A percentile compares a stretch with the other conserved stretches of the same genome.
Conservation (phyloP, 2,113 vertebrate species). For the Pseudolaguvia tuberculata region DNA sequence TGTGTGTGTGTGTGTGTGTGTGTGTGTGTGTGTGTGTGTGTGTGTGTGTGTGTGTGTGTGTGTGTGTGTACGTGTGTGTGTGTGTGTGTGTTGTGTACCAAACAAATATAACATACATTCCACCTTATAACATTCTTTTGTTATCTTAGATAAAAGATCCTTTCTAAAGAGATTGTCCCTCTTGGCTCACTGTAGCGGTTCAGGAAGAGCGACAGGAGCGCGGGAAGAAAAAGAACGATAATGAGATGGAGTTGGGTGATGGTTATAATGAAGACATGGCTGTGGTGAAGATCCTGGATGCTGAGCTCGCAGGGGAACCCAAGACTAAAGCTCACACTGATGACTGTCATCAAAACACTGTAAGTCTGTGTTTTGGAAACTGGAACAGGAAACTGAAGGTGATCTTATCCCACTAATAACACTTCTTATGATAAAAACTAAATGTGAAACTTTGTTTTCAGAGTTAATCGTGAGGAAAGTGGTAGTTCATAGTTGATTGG, state of each 20-base stretch:
- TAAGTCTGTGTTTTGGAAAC: constrained; percentile 61
- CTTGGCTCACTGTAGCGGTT: constrained; percentile 70
- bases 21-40: no score
- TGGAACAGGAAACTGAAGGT: neutral
- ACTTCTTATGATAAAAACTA: neutral
- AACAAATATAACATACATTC: neutral
- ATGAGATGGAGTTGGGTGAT: constrained; percentile 76
- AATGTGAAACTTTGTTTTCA: no score
- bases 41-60: no score
- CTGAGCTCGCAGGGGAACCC: constrained; percentile 88
- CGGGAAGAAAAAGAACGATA: constrained; percentile 83
- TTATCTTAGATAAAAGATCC: neutral
- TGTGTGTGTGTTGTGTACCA: neutral
- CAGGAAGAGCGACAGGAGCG: constrained; percentile 94
- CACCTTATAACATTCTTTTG: neutral
- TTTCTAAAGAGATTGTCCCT: neutral
- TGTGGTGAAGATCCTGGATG: constrained; percentile 92
- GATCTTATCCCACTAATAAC: neutral
- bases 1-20: no score
- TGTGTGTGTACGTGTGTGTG: no score
- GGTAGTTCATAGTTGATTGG: no score
- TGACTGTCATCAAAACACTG: constrained; percentile 77
- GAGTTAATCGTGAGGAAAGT: no score
- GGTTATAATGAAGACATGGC: constrained; percentile 87
- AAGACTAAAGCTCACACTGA: constrained; percentile 83